phyloP scores from a whole-genome alignment of 2,797 vertebrate genomes.

The Furcifer pardalis region DNA sequence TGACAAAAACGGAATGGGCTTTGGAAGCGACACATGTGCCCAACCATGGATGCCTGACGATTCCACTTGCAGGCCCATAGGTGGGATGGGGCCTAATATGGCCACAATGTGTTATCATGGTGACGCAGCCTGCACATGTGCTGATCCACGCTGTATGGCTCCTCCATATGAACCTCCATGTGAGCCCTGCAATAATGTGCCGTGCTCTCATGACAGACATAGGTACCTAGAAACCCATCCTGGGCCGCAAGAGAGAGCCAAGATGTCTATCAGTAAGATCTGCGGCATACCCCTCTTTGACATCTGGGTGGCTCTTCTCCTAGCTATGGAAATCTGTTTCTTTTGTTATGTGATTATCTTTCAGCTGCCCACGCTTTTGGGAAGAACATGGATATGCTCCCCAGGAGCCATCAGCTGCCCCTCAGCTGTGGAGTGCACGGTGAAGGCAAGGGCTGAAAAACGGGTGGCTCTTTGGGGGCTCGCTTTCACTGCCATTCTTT shows the following conservation, averaged over 20 bases:
- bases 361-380: conserved; percentile 12
- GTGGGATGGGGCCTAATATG: not conserved
- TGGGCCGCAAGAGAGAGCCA: not conserved
- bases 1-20: not conserved
- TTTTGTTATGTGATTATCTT: not conserved
- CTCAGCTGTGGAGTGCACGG: not conserved
- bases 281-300: conserved; percentile 25
- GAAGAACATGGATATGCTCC: not conserved
- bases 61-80: not conserved
- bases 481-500: conserved; percentile 15
- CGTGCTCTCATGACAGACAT: not conserved
- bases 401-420: not conserved
- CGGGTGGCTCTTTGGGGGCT: conserved; percentile 9
- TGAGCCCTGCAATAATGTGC: not conserved
- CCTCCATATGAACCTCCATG: not conserved
- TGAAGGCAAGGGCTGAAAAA: conserved; percentile 26
- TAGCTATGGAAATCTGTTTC: conserved; percentile 2
- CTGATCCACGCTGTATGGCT: not conserved
- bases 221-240: not conserved
- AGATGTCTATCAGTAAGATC: not conserved
- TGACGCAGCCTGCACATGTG: not conserved
- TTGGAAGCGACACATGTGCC: not conserved
- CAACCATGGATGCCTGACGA: not conserved
- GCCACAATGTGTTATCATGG: not conserved
- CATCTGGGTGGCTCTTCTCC: conserved; percentile 27